Percentiles rank a stretch among this genome's conserved stretches.
Conservation (phyloP, 2,113 vertebrate genomes). For the Poecilia latipinna region DNA sequence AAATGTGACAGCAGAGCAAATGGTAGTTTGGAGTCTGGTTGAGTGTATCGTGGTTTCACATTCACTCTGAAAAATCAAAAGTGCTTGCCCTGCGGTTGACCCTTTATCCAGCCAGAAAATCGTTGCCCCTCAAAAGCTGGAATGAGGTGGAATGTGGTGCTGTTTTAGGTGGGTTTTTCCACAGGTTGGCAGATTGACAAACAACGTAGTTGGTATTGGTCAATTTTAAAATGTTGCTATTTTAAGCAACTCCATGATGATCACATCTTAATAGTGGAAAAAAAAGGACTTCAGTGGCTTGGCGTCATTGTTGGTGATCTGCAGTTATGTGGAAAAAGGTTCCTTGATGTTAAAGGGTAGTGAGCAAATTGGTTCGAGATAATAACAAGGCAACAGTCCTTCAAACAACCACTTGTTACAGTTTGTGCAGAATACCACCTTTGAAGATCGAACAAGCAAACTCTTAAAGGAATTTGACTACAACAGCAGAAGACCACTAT, state of each 20-base stretch:
- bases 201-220: no score
- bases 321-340: not conserved
- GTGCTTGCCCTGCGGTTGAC: not conserved
- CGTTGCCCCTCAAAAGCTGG: no score
- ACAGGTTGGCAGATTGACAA: no score
- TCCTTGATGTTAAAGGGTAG: not conserved
- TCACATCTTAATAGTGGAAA: no score
- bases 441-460: not conserved
- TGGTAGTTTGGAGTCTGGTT: not conserved
- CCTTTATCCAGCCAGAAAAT: not conserved
- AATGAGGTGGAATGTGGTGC: no score
- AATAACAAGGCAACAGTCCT: no score
- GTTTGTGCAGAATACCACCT: not conserved
- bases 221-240: not conserved
- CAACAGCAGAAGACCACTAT: no score
- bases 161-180: no score
- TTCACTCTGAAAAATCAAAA: not conserved
- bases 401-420: not conserved
- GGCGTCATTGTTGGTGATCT: not conserved
- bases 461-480: no score
- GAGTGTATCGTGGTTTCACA: not conserved
- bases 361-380: no score
- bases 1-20: not conserved
- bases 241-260: not conserved
- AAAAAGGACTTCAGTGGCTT: not conserved